These are phyloP conservation scores for Episyrphus balteatus DNA, from an alignment of 1,140 invertebrate species.

Conservation along the genomic window DNA sequence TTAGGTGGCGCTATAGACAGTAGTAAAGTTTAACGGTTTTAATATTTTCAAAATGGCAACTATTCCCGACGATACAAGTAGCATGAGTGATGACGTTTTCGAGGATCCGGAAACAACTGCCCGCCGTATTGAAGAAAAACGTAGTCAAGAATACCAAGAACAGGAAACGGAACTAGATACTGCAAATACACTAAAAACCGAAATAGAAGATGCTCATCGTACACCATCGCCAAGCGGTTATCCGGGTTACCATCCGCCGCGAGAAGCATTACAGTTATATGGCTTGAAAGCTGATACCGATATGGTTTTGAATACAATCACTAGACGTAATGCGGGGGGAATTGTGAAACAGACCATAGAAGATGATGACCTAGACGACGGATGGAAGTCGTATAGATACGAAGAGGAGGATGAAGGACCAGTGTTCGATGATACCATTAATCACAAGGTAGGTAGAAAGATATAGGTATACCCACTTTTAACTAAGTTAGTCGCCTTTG, in stretches of 20 bases:
- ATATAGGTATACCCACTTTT: background rate
- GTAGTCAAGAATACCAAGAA: constrained; percentile 8
- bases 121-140: constrained; percentile 26
- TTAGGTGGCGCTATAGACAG: no score
- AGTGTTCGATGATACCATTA: constrained; percentile 29
- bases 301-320: constrained; percentile 8
- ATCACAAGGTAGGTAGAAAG: constrained; percentile 20
- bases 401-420: constrained; percentile 24
- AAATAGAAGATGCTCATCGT: constrained; percentile 15
- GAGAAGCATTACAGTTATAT: constrained; percentile 47
- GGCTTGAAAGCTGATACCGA: constrained; percentile 21
- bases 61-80: constrained; percentile 40
- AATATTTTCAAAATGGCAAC: no score
- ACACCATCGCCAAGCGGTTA: constrained; percentile 67
- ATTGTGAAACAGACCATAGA: background rate
- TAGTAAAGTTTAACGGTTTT: no score
- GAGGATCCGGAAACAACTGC: constrained; percentile 42
- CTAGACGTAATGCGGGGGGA: background rate
- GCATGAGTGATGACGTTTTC: constrained; percentile 71
- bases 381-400: constrained; percentile 34
- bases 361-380: constrained; percentile 25
- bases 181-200: background rate
- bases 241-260: constrained; percentile 61
- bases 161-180: background rate
- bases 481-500: background rate